Percentiles rank a stretch among this genome's conserved stretches.
Evolutionary conservation across 92 coral and sea anemone genomes (phyloP).

Genomic region (Virgularia gustaviana): DNA sequence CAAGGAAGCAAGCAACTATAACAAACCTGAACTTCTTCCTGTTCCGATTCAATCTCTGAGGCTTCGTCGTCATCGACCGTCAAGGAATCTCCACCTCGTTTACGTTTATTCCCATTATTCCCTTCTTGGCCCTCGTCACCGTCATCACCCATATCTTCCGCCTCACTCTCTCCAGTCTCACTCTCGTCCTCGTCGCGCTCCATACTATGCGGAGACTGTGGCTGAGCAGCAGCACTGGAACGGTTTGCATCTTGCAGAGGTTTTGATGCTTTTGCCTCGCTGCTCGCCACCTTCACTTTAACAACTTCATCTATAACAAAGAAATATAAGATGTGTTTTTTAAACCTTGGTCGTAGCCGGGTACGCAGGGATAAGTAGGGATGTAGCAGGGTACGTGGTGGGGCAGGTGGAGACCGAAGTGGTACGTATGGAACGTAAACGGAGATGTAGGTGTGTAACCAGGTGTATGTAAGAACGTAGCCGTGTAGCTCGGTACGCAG

Average conservation of each 20-base stretch:
- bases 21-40: constrained; percentile 43
- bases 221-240: constrained; percentile 60
- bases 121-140: constrained; percentile 36
- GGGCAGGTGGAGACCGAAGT: no score
- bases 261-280: constrained; percentile 5
- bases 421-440: no score
- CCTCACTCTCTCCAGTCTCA: constrained; percentile 79
- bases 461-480: no score
- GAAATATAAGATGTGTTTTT: background rate
- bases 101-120: constrained; percentile 34
- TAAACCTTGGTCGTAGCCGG: no score
- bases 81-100: constrained; percentile 39
- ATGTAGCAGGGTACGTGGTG: no score
- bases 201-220: constrained; percentile 72
- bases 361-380: no score
- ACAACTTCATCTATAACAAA: background rate
- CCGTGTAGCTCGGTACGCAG: no score
- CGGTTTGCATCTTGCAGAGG: constrained; percentile 46
- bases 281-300: background rate
- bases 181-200: constrained; percentile 86
- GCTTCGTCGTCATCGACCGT: constrained; percentile 39
- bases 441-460: no score
- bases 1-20: background rate
- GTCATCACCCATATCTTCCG: constrained; percentile 53
- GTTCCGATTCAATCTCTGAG: constrained; percentile 62